A percentile compares a stretch with the other conserved stretches of the same genome.
These are phyloP conservation scores for Malurus alboscapulatus DNA, from an alignment of 2,113 vertebrate species.

Conservation along the genomic window DNA sequence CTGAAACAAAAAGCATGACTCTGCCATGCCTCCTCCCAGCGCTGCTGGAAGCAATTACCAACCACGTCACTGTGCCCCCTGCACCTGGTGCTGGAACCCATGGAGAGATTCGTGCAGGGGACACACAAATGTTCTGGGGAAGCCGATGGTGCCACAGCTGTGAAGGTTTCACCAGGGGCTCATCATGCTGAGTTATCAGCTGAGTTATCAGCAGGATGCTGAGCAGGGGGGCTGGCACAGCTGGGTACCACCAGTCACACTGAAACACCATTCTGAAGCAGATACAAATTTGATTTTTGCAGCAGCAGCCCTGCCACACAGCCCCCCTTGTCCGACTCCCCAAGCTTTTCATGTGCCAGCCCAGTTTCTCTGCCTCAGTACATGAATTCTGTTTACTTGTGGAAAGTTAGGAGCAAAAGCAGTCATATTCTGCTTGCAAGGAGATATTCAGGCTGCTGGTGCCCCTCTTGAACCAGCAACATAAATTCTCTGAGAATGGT, in stretches of 20 bases:
- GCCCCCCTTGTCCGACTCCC: not conserved
- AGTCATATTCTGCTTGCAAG: not conserved
- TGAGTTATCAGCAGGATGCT: not conserved
- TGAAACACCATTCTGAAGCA: not conserved
- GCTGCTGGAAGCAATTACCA: not conserved
- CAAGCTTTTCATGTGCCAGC: not conserved
- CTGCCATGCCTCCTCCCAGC: not conserved
- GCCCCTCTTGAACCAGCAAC: not conserved
- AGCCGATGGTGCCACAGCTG: not conserved
- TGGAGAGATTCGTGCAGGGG: not conserved
- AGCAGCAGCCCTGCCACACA: not conserved
- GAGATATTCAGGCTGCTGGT: not conserved
- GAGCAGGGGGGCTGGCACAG: not conserved
- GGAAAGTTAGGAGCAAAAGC: not conserved
- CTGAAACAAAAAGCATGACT: not conserved
- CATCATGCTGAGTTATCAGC: not conserved
- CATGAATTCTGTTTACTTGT: not conserved
- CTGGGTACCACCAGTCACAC: not conserved
- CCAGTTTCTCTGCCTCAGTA: not conserved
- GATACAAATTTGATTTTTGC: not conserved
- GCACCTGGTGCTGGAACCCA: not conserved
- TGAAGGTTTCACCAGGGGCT: fast-evolving
- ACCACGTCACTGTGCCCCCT: not conserved
- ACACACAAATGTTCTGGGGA: not conserved
- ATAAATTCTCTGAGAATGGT: not conserved